Evolutionary conservation across 2,888 invertebrate genomes (phyloP), one percentile per base, ranked within the genome.

Genomic region (Drosophila multiciliata): DNA sequence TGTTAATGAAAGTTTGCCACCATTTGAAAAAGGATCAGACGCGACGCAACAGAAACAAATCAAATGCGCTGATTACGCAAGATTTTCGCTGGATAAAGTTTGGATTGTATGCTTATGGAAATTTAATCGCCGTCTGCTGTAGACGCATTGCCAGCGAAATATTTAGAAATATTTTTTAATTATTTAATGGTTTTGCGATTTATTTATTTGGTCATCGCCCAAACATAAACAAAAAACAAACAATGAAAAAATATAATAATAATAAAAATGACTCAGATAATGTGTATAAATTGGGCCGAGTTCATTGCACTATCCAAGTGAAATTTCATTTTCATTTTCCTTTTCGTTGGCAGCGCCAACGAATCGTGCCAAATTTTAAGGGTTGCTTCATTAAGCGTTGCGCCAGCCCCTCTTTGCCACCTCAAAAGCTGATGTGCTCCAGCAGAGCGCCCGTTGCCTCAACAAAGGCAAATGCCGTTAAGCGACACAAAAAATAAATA

Each of bases 321-420:
- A 81, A 83, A 79, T 78, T 83, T 75, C 69, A 63, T 73, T 77
- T 80, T 75, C 73, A 67, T 83, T 83, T 67, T 75, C 76, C 73
- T 70, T 72, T 72, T 67, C 74, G 80, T 73, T 68, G 74, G 75
- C 73, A 68, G 70, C 75, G 70, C 75, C 70, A 76, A 70, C 75
- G 82, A 82, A 83, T 82, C 89, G 87, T 87, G 87, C 87, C 87
- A 87, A 87, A 82, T 78, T 87, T 85, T 87, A 87, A 80, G 89
- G 87, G 89, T 87, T 87, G 87, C 87, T 89, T 89, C 87, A 89
- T 89, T 87, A 87, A 76, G 75, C 83, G 71, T 65, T 66, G 79
- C 75, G 6, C 29, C 73, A 61, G 63, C 48, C 50, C 42, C 48
- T 26, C 9, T 17, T 17, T 5, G 17, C 35, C 32, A 33, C 17